Percentiles rank a stretch among this genome's conserved stretches.
These are phyloP conservation scores for Salmo trutta DNA, from an alignment of 2,797 vertebrate species.

Conservation along the genomic window DNA sequence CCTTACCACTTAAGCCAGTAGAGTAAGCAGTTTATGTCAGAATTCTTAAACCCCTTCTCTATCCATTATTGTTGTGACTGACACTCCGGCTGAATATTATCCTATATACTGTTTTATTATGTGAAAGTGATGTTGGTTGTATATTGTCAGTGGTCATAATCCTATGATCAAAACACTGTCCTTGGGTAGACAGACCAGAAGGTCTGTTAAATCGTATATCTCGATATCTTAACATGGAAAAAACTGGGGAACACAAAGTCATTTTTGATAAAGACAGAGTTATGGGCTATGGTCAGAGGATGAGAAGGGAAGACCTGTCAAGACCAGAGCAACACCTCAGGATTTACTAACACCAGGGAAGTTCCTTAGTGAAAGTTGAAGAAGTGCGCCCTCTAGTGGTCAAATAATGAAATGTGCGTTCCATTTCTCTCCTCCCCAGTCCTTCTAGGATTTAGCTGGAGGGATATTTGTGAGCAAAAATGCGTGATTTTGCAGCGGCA, in stretches of 20 bases:
- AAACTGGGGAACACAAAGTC: no score
- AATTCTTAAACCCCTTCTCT: slow-evolving; percentile 40
- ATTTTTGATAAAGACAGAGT: not conserved
- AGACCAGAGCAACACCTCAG: not conserved
- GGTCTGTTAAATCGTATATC: no score
- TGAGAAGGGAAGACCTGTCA: not conserved
- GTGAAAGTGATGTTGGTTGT: slow-evolving; percentile 15
- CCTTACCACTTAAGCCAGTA: slow-evolving; percentile 42
- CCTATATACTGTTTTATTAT: slow-evolving; percentile 1
- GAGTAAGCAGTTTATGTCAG: slow-evolving; percentile 43
- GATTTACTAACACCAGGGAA: not conserved
- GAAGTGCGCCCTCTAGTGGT: slow-evolving; percentile 36
- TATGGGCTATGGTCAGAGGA: not conserved
- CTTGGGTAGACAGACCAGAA: no score
- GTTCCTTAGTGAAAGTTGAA: not conserved
- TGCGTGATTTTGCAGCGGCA: no score
- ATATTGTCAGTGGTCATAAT: slow-evolving; percentile 29
- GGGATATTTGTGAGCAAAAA: not conserved
- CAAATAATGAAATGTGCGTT: not conserved
- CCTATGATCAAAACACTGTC: not conserved
- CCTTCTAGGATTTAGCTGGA: not conserved
- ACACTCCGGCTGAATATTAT: slow-evolving; percentile 30
- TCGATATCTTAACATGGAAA: no score
- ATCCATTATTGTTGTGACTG: slow-evolving; percentile 30
- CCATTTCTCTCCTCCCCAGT: not conserved